These are phyloP conservation scores for Poecile atricapillus DNA, from an alignment of 2,113 vertebrate species.

Conservation along the genomic window DNA sequence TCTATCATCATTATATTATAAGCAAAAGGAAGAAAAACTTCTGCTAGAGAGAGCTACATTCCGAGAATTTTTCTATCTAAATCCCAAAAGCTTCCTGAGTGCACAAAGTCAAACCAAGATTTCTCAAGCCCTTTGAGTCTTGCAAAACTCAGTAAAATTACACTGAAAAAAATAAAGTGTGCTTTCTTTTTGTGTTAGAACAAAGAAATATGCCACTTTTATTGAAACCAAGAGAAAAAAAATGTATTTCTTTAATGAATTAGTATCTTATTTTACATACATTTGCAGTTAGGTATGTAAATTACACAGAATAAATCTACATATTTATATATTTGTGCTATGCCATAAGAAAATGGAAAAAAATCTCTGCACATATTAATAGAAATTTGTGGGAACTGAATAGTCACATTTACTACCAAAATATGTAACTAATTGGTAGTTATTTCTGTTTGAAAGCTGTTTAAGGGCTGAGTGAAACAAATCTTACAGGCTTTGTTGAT, in stretches of 20 bases:
- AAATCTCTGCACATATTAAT: background rate
- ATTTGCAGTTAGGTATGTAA: background rate
- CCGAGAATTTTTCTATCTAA: constrained; percentile 13
- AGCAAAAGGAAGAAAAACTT: background rate
- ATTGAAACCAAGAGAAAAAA: background rate
- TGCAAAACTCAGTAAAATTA: background rate
- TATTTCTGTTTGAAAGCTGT: background rate
- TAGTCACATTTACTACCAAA: background rate
- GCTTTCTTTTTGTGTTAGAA: background rate
- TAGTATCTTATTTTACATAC: background rate
- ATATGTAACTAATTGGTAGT: background rate
- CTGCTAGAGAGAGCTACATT: background rate
- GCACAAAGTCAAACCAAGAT: background rate
- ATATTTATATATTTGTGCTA: background rate
- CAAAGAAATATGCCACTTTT: background rate
- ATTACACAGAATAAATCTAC: background rate
- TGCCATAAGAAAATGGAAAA: background rate
- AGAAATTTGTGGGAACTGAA: background rate
- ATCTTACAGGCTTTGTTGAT: background rate
- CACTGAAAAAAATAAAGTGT: background rate
- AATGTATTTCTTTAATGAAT: background rate
- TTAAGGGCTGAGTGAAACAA: background rate
- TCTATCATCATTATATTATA: background rate
- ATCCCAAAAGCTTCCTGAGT: background rate
- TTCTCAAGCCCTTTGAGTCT: background rate